Base-by-base conservation (phyloP, 2,888 invertebrate genomes). In the Drosophila cracens region DNA sequence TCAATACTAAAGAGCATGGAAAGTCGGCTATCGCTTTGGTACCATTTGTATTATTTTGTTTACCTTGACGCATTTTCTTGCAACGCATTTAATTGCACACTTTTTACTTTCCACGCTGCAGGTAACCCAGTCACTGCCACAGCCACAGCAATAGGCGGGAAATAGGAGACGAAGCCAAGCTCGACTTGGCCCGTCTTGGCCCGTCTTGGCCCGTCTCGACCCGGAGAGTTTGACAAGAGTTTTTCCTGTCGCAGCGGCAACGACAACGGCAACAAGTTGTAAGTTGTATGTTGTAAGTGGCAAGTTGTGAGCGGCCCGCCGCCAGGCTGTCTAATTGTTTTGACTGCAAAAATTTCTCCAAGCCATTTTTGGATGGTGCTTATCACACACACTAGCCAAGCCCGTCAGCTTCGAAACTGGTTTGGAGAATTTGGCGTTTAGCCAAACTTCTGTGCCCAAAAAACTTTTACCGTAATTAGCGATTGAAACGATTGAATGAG, bases 291-390 rank as follows among this genome's bases (percentile, higher is more conserved):
- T 80, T 83, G 78, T 61, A 80, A 67, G 36, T 38, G 18, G 38
- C 18, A 82, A 84, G 83, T 80, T 83, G 74, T 66, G 80, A 66
- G 57, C 33, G 54, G 43, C 62, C 70, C 66, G 79, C 71, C 70
- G 79, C 59, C 64, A 68, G 70, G 48, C 53, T 71, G 81, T 82
- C 83, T 86, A 81, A 84, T 84, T 84, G 84, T 84, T 84, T 80
- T 79, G 83, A 82, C 80, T 83, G 66, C 53, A 66, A 72, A 81
- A 83, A 81, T 86, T 86, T 85, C 84, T 76, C 76, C 70, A 70
- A 70, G 82, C 82, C 82, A 75, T 84, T 76, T 86, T 79, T 31
- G 82, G 76, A 48, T 51, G 57, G 51, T 38, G 67, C 25, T 54
- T 60, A 57, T 31, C 52, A 29, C 62, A 62, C 53, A 57, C 59